Evolutionary conservation across 2,113 vertebrate species (phyloP), one percentile per base, ranked within the genome.

Genomic region (Corythaeola cristata): DNA sequence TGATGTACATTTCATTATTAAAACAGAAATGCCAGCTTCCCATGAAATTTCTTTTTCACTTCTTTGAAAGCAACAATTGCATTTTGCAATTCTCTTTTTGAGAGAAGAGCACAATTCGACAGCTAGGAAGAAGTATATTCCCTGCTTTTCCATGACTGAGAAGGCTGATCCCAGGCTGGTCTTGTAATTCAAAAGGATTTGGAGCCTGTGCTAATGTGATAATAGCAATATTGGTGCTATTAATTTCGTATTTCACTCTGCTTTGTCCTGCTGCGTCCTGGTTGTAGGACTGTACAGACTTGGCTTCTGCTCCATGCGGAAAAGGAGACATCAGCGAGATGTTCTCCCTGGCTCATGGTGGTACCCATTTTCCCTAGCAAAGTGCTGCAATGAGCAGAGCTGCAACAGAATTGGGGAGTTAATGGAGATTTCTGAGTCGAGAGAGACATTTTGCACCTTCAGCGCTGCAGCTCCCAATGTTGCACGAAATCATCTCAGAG

Each of bases 171-270:
- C 26, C n/a, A 78, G 47, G 47, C 35, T 82, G 14, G 39, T 63
- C 56, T 75, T 72, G 37, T 60, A 87, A 92, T 78, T 85, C 56
- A 87, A 84, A 95, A 89, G 35, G 39, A 78, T 87, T 90, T 92
- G 60, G 76, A 89, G 47, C 23, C 60, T 92, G n/a, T 71, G 49
- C 7, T 81, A 71, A 90, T 8, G 2, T 67, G 68, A 50, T 93
- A 77, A 84, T 92, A 93, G 9, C 50, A 78, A 87, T 85, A 92
- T 20, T 77, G 52, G 41, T 63, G n/a, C n/a, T 78, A 62, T 75
- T 89, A 81, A 74, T 92, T 86, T 60, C 60, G 32, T 44, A 23
- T 68, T 89, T 89, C 56, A 7, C 26, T 85, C n/a, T 89, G 30
- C 22, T 63, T 74, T 86, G 22, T 74, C 59, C 41, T 92, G 76